Evolutionary conservation across 2,113 vertebrate genomes (phyloP).

Genomic region (Hypocryptadius cinnamomeus): DNA sequence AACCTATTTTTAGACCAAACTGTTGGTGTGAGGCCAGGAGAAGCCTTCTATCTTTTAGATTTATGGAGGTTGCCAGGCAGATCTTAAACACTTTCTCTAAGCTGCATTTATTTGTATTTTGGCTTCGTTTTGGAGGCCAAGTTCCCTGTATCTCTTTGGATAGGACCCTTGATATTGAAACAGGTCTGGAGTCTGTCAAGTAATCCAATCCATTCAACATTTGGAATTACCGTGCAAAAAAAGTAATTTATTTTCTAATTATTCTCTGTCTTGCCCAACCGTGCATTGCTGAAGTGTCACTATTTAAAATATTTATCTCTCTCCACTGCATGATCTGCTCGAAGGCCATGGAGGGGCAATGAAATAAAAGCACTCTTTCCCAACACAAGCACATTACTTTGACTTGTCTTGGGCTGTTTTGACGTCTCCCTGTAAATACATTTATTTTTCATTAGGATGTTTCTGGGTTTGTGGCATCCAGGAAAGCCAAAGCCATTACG

Average conservation of each 20-base stretch:
- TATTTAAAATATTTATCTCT: constrained; percentile 80
- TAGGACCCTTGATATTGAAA: neutral
- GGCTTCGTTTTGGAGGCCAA: neutral
- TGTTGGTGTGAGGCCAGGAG: constrained; percentile 65
- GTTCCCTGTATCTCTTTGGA: neutral
- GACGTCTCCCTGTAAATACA: constrained; percentile 72
- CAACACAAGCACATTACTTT: constrained; percentile 61
- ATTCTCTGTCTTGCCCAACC: constrained; percentile 77
- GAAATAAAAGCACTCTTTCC: constrained; percentile 61
- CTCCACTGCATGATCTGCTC: constrained; percentile 58
- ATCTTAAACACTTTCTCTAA: constrained; percentile 59
- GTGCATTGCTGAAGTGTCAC: constrained; percentile 66
- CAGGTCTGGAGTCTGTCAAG: constrained; percentile 20
- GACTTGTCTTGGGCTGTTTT: constrained; percentile 65
- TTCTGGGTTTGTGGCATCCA: constrained; percentile 64
- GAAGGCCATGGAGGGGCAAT: constrained; percentile 66
- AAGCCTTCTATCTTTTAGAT: constrained; percentile 66
- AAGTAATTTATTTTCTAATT: constrained; percentile 86
- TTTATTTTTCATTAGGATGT: constrained; percentile 75
- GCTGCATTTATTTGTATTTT: constrained; percentile 37
- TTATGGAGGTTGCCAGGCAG: constrained; percentile 70
- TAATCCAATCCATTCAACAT: constrained; percentile 61
- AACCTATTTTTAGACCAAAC: constrained; percentile 70
- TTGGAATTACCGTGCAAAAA: constrained; percentile 56
- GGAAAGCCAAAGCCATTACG: constrained; percentile 56